Conservation (phyloP, 1,140 invertebrate species). For the Drosophila kikkawai region DNA sequence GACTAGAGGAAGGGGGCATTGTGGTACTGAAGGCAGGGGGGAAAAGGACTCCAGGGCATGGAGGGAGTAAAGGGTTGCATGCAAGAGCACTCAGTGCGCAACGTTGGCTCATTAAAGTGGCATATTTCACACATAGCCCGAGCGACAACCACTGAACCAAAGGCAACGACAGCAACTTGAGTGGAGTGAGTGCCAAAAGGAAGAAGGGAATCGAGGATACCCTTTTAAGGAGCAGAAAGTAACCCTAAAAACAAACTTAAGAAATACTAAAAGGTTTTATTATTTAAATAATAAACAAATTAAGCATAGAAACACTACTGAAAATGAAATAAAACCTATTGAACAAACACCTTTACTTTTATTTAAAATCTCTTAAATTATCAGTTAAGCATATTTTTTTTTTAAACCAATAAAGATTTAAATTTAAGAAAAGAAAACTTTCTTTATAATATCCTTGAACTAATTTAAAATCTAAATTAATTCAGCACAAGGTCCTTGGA, state of each 20-base stretch:
- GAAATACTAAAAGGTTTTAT: not conserved
- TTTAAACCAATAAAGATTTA: rapidly evolving
- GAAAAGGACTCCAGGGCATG: conserved; percentile 20
- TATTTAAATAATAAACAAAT: not conserved
- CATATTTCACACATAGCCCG: conserved; percentile 80
- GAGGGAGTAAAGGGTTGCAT: conserved; percentile 23
- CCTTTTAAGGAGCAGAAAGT: not conserved
- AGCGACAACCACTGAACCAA: conserved; percentile 57
- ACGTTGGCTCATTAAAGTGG: conserved; percentile 82
- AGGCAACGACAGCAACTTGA: conserved; percentile 47
- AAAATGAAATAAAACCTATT: not conserved
- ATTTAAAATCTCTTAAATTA: not conserved
- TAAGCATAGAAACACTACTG: rapidly evolving
- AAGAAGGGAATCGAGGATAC: conserved; percentile 14
- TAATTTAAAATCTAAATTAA: conserved; percentile 21
- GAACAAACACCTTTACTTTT: not conserved
- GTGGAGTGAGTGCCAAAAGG: conserved; percentile 12
- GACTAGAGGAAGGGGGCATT: not conserved
- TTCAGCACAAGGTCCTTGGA: conserved; percentile 6
- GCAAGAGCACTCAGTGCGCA: conserved; percentile 72
- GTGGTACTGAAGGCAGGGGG: conserved; percentile 4
- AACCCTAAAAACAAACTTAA: not conserved
- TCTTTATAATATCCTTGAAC: not conserved
- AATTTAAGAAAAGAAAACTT: not conserved
- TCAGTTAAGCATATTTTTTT: no score